Evolutionary conservation across 2,113 vertebrate genomes (phyloP).

Genomic region (Eulemur rufifrons): DNA sequence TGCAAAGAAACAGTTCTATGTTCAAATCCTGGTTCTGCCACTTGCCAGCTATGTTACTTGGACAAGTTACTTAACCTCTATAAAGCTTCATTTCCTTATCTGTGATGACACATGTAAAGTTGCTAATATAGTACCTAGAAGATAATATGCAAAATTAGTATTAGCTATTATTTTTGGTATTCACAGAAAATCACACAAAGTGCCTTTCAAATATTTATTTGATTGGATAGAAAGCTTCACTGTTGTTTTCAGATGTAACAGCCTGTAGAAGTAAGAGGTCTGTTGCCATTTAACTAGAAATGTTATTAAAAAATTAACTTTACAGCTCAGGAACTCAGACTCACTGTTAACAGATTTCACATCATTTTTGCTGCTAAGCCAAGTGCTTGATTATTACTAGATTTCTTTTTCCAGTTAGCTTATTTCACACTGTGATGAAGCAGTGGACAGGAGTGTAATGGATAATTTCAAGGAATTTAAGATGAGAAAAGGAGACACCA

Average conservation of each 20-base stretch:
- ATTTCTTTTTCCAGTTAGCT: constrained; percentile 46
- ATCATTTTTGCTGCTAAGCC: constrained; percentile 16
- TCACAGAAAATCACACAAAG: neutral
- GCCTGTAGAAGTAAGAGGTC: neutral
- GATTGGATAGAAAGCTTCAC: neutral
- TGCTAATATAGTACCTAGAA: neutral
- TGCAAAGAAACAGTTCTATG: neutral
- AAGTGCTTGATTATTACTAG: constrained; percentile 41
- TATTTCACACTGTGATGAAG: constrained; percentile 65
- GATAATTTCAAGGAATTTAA: constrained; percentile 68
- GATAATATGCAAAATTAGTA: neutral
- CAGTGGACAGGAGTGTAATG: constrained; percentile 45
- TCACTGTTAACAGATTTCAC: constrained; percentile 48
- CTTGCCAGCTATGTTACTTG: neutral
- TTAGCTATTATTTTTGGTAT: constrained; percentile 12
- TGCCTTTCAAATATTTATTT: constrained; percentile 46
- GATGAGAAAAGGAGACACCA: constrained; percentile 45
- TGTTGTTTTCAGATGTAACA: constrained; percentile 41
- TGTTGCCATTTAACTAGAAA: constrained; percentile 38
- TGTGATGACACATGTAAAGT: neutral
- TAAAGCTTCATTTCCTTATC: neutral
- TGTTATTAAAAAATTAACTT: constrained; percentile 60
- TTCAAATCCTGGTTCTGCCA: neutral
- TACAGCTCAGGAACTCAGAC: constrained; percentile 40
- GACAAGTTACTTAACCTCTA: neutral